phyloP scores from a whole-genome alignment of 2,888 invertebrate genomes.

The Ethmia dodecea region DNA sequence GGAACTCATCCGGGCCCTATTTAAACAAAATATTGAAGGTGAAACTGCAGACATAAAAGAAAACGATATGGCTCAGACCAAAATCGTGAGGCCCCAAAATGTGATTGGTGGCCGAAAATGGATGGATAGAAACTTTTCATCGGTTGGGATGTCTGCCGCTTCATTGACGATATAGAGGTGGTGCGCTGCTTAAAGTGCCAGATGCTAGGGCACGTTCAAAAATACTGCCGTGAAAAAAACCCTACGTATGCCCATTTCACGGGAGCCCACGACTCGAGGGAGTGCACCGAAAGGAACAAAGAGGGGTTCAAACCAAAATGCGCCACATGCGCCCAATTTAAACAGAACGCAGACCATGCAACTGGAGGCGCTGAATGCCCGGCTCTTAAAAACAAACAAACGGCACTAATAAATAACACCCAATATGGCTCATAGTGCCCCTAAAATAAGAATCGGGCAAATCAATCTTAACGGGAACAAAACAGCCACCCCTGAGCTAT shows the following conservation, averaged over 20 bases:
- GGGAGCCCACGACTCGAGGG: too few species aligned
- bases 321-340: slow-evolving; percentile 13
- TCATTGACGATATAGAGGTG: slow-evolving; percentile 1
- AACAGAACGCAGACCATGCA: not conserved
- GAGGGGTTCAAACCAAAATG: slow-evolving; percentile 5
- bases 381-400: not conserved
- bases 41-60: too few species aligned
- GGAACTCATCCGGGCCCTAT: too few species aligned
- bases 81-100: too few species aligned
- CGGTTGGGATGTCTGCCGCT: slow-evolving; percentile 8
- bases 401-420: not conserved
- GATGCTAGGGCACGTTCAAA: slow-evolving; percentile 13
- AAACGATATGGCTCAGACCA: too few species aligned
- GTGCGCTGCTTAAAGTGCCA: slow-evolving; percentile 17
- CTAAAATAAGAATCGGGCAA: slow-evolving; percentile 4
- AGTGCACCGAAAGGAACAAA: slow-evolving; percentile 8
- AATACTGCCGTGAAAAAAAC: slow-evolving; percentile 5
- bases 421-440: not conserved
- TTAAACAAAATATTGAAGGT: too few species aligned
- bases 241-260: slow-evolving; percentile 12
- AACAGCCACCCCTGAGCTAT: slow-evolving; percentile 10
- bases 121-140: too few species aligned
- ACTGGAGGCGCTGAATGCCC: slow-evolving; percentile 4
- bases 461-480: slow-evolving; percentile 10
- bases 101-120: too few species aligned